Base-by-base conservation (phyloP, 1,140 invertebrate genomes). In the Eupristina koningsbergeri region DNA sequence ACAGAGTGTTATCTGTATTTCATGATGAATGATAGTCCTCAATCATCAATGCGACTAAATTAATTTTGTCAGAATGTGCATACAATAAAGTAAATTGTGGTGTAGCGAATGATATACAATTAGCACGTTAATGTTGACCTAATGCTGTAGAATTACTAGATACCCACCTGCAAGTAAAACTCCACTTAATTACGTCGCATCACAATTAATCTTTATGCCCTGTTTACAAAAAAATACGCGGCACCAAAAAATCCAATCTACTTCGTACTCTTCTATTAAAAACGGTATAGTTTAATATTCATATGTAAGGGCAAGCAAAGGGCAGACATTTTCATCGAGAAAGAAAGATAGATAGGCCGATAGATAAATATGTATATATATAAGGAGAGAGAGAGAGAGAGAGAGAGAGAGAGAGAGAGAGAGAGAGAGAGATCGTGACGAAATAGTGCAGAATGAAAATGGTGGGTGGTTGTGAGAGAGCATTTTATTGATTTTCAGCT, bases 401-500 rank as follows among this genome's bases (percentile, higher is more conserved):
- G 45, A 19, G 78, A 39, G 31, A 58, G 63, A 36, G 47, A 69
- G 78, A 22, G 47, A n/a, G 64, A 31, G 47, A 34, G 45, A 47
- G 61, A 26, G 73, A 36, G n/a, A 1, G 75, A 26, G 41, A 71
- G 53, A 67, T 75, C 80, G 63, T 75, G 81, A 76, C 58, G 36
- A 77, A 63, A 84, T 45, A 79, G 69, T 39, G 53, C 45, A 80
- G 78, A 84, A 84, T 80, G 83, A 84, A 84, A 84, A 84, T 84
- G 83, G 83, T 80, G 77, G 83, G 76, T 80, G 29, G 83, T 58
- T 71, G 77, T 71, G 61, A 69, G 82, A 63, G 76, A 84, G 83
- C 71, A 80, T 84, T 84, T 84, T 84, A 84, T 84, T 84, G 83
- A 84, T 84, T 84, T 84, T 84, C 83, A 84, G 83, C 83, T 84